These are phyloP conservation scores for Dolichomitus sp. DNA, from an alignment of 2,888 invertebrate genomes.

Conservation along the genomic window DNA sequence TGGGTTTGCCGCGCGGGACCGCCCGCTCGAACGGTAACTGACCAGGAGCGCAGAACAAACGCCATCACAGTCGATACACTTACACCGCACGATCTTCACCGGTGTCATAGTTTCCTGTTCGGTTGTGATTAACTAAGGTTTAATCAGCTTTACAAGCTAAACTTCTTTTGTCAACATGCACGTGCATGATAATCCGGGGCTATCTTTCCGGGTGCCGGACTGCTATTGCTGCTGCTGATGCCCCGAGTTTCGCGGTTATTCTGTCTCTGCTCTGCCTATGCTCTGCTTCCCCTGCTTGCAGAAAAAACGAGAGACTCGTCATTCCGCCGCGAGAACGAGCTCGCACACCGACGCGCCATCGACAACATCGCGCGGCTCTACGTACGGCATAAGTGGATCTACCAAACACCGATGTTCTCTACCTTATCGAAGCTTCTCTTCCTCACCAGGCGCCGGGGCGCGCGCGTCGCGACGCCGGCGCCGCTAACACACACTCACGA, in stretches of 20 bases:
- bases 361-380: neutral
- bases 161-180: constrained; percentile 85
- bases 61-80: constrained; percentile 16
- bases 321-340: constrained; percentile 45
- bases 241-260: constrained; percentile 21
- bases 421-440: constrained; percentile 51
- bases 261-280: constrained; percentile 45
- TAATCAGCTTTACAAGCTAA: constrained; percentile 86
- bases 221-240: constrained; percentile 5
- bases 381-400: constrained; percentile 9
- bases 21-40: constrained; percentile 77
- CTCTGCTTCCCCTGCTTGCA: constrained; percentile 56
- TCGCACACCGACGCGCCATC: constrained; percentile 9
- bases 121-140: constrained; percentile 85
- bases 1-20: constrained; percentile 83
- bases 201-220: constrained; percentile 75
- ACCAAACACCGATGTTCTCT: constrained; percentile 30
- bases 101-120: constrained; percentile 76
- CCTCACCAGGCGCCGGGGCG: constrained; percentile 26
- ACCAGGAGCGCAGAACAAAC: constrained; percentile 72
- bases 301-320: constrained; percentile 59
- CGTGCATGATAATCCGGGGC: constrained; percentile 84
- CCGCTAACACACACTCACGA: neutral
- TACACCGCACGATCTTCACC: constrained; percentile 20
- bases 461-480: constrained; percentile 1